Conservation (phyloP, 2,113 vertebrate genomes). For the Xerus inauris region DNA sequence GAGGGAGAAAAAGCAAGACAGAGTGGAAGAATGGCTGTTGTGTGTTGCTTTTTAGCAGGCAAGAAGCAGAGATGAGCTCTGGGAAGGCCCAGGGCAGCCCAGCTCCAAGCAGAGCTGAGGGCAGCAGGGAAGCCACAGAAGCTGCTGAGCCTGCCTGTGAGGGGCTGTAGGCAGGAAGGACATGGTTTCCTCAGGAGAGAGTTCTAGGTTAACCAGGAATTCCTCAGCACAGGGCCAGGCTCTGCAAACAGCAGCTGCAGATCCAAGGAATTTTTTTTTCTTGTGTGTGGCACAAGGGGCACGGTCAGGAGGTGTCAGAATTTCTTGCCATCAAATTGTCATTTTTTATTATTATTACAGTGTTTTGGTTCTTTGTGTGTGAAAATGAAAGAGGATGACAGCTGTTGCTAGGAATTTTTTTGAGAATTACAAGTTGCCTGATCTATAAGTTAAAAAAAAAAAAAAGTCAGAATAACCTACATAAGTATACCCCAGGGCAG, state of each 20-base stretch:
- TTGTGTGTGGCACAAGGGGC: not conserved
- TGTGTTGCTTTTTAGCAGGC: not conserved
- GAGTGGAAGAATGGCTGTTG: not conserved
- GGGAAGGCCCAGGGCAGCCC: not conserved
- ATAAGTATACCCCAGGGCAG: not conserved
- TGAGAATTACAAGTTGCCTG: not conserved
- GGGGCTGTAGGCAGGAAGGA: constrained; percentile 1
- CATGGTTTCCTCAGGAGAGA: not conserved
- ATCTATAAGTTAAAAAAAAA: not conserved
- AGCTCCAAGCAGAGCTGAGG: not conserved
- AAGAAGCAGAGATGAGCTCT: rapidly evolving
- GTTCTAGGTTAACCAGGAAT: constrained; percentile 50
- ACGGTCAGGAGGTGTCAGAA: not conserved
- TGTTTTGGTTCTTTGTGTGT: not conserved
- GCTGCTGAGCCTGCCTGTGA: not conserved
- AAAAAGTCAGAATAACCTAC: not conserved
- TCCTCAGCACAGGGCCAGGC: not conserved
- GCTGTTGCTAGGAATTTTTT: not conserved
- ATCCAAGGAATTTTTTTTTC: constrained; percentile 41
- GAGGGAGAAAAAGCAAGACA: not conserved
- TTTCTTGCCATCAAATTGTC: not conserved
- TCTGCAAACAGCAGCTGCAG: constrained; percentile 61
- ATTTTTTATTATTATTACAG: not conserved
- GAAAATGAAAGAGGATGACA: not conserved
- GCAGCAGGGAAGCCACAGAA: not conserved